phyloP scores from a whole-genome alignment of 2,113 vertebrate genomes.

The Caloenas nicobarica region DNA sequence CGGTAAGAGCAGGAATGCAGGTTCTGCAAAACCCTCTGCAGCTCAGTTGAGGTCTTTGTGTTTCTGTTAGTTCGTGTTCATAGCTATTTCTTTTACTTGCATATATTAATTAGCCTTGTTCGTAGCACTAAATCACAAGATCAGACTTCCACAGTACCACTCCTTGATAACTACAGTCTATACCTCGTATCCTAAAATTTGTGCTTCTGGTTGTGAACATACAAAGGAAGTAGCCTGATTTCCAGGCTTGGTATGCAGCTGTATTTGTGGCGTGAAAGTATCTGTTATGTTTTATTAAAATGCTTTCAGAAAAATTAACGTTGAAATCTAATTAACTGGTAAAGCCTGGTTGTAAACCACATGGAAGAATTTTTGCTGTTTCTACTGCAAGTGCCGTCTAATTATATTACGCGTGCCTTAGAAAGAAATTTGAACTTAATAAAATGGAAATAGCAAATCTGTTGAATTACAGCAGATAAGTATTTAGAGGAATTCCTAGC shows the following conservation, averaged over 20 bases:
- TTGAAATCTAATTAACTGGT: neutral
- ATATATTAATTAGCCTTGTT: neutral
- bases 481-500: neutral
- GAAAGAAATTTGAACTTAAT: neutral
- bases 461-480: neutral
- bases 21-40: too few relatives aligned
- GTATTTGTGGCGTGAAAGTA: neutral
- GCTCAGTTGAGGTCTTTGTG: too few relatives aligned
- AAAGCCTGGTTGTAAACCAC: neutral
- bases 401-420: neutral
- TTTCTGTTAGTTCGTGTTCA: neutral
- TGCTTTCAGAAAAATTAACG: neutral
- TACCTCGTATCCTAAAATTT: too few relatives aligned
- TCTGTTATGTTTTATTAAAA: neutral
- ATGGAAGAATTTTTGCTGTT: neutral
- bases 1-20: neutral
- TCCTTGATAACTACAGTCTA: neutral
- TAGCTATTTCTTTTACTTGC: neutral
- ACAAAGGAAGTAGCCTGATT: neutral
- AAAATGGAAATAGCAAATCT: neutral
- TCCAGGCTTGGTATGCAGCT: neutral
- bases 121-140: neutral
- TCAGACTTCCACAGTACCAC: neutral
- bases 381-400: neutral
- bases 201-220: neutral